Evolutionary conservation across 2,113 vertebrate genomes (phyloP).

Genomic region (Drymodes brunneopygia): DNA sequence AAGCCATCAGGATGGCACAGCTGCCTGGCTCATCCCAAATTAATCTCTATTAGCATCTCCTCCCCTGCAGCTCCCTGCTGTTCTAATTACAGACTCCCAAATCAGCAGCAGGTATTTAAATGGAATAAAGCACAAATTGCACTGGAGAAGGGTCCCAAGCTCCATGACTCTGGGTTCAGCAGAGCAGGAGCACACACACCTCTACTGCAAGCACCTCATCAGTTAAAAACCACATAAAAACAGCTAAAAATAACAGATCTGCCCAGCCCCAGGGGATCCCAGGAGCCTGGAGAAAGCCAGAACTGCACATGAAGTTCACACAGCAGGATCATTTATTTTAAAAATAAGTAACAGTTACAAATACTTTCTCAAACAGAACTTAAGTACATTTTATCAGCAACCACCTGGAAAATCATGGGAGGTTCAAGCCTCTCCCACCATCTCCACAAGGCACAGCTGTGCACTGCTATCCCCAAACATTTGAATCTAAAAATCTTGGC

Average conservation of each 20-base stretch:
- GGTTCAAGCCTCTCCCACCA: not conserved
- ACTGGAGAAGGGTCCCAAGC: not conserved
- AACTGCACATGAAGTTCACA: not conserved
- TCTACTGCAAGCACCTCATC: not conserved
- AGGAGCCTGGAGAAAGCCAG: not conserved
- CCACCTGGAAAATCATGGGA: not conserved
- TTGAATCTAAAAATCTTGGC: not conserved
- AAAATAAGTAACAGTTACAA: slow-evolving; percentile 38
- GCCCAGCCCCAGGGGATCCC: not conserved
- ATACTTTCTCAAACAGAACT: not conserved
- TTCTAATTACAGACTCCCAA: not conserved
- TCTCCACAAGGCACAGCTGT: not conserved
- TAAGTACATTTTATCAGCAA: not conserved
- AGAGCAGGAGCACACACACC: not conserved
- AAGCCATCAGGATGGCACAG: not conserved
- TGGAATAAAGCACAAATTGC: not conserved
- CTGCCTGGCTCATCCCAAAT: not conserved
- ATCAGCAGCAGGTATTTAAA: not conserved
- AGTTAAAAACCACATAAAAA: not conserved
- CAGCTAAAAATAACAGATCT: not conserved
- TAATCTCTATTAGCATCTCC: not conserved
- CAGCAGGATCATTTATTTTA: slow-evolving; percentile 63
- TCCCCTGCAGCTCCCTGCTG: not conserved
- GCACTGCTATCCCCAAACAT: not conserved
- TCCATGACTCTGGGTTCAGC: not conserved